Conservation (phyloP, 2,113 vertebrate genomes). For the Tamias sibiricus region DNA sequence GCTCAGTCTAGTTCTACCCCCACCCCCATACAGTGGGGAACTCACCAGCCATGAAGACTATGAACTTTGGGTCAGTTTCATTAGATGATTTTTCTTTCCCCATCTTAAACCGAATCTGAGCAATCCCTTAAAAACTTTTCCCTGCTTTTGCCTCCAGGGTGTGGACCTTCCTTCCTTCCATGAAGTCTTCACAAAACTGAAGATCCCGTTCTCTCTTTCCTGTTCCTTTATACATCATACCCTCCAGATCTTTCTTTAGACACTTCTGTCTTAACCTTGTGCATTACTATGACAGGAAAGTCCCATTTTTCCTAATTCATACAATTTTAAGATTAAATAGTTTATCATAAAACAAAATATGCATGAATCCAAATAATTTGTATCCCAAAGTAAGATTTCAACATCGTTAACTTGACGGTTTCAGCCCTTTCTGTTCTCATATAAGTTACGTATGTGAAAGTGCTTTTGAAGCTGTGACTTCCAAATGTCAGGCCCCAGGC, state of each 20-base stretch:
- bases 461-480: background rate
- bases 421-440: background rate
- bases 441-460: too few species aligned
- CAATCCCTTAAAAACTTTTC: background rate
- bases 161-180: background rate
- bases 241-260: background rate
- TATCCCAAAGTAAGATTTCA: background rate
- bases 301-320: background rate
- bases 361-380: background rate
- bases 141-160: background rate
- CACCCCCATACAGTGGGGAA: background rate
- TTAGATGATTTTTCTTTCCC: background rate
- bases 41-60: background rate
- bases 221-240: background rate
- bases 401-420: too few species aligned
- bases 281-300: background rate
- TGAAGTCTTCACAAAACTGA: background rate
- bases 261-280: background rate
- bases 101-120: background rate
- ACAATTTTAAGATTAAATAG: background rate
- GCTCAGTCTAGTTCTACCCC: background rate
- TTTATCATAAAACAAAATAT: constrained; percentile 5
- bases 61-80: background rate
- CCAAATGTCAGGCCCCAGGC: background rate
- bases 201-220: background rate